These are phyloP conservation scores for Phragmatobia fuliginosa DNA, from an alignment of 2,888 invertebrate species.

Conservation along the genomic window DNA sequence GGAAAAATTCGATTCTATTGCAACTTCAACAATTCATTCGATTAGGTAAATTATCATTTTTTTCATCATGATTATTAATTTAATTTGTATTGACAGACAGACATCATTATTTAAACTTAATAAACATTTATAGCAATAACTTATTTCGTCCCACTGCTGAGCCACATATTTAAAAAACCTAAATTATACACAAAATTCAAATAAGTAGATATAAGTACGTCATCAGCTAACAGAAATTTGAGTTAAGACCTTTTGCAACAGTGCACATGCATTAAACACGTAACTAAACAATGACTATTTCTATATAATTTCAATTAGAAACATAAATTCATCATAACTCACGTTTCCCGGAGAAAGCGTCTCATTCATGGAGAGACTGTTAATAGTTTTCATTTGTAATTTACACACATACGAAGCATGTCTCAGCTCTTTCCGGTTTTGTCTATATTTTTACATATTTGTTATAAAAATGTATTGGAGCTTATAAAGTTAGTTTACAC, in stretches of 20 bases:
- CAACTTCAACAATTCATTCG: no score
- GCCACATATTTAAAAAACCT: no score
- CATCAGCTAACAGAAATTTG: background rate
- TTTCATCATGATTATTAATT: no score
- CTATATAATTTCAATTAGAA: conserved; percentile 6
- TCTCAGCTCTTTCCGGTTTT: conserved; percentile 53
- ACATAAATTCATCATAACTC: conserved; percentile 17
- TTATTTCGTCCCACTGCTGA: no score
- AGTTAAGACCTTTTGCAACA: background rate
- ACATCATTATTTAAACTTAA: no score
- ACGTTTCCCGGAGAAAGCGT: conserved; percentile 43
- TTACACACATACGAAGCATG: conserved; percentile 46
- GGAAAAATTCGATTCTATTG: no score
- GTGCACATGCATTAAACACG: background rate
- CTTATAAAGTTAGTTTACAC: background rate
- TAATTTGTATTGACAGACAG: no score
- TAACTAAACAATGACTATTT: background rate
- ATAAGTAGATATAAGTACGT: background rate
- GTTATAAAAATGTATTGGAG: conserved; percentile 5
- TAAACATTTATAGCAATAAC: no score
- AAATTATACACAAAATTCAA: no score
- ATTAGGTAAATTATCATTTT: no score
- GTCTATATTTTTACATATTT: conserved; percentile 27
- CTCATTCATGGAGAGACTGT: conserved; percentile 45
- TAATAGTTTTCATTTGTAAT: conserved; percentile 55